phyloP scores from a whole-genome alignment of 2,797 vertebrate genomes.

The Arremon aurantiirostris region DNA sequence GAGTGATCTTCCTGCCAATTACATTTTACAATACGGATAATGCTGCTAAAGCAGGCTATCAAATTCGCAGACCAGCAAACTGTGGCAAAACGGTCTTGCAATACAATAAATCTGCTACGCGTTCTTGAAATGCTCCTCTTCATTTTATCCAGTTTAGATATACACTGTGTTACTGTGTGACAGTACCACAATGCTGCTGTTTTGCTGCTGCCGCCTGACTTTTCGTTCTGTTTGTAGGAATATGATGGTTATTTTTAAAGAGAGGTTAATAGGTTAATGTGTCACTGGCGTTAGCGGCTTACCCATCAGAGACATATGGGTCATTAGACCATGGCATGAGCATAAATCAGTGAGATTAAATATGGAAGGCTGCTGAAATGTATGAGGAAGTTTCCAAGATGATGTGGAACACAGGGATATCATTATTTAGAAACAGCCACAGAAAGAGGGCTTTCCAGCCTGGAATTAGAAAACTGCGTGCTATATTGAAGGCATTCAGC shows the following conservation, averaged over 20 bases:
- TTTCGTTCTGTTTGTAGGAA: not conserved
- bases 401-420: not conserved
- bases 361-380: constrained; percentile 17
- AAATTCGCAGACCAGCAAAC: not conserved
- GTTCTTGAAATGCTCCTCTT: not conserved
- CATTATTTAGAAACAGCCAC: not conserved
- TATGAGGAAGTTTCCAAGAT: constrained; percentile 23
- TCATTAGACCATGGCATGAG: not conserved
- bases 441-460: not conserved
- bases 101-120: not conserved
- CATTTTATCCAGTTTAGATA: not conserved
- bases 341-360: constrained; percentile 40
- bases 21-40: not conserved
- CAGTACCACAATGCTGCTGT: not conserved
- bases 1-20: not conserved
- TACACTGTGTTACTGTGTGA: not conserved
- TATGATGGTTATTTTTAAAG: constrained; percentile 26
- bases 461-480: not conserved
- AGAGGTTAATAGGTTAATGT: constrained; percentile 64
- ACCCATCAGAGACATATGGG: constrained; percentile 28
- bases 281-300: constrained; percentile 26
- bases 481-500: not conserved
- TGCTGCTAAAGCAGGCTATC: not conserved
- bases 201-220: not conserved
- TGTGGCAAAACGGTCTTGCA: not conserved